phyloP scores from a whole-genome alignment of 2,888 invertebrate species.

The Antheraea yamamai region DNA sequence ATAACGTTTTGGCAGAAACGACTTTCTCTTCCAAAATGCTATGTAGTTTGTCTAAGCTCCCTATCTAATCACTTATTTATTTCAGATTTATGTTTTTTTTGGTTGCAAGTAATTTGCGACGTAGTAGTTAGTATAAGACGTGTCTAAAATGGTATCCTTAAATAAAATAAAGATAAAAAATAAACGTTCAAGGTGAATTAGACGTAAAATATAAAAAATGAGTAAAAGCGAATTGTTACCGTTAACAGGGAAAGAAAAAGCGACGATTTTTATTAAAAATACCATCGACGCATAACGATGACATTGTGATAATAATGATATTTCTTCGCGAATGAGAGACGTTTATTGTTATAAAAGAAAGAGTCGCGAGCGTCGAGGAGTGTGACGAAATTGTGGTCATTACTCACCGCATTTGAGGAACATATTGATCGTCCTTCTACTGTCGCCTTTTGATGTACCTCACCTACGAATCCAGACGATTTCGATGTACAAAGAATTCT shows the following conservation, averaged over 20 bases:
- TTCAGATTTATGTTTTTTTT: too few species aligned
- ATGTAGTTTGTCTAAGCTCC: too few species aligned
- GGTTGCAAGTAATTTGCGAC: too few species aligned
- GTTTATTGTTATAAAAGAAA: constrained; percentile 48
- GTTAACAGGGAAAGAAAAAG: constrained; percentile 1
- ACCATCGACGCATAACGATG: constrained; percentile 10
- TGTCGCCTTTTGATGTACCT: constrained; percentile 26
- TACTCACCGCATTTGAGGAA: constrained; percentile 45
- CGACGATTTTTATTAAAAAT: constrained; percentile 14
- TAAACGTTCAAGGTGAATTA: background rate
- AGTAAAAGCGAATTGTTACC: background rate
- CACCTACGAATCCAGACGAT: constrained; percentile 8
- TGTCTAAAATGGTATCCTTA: too few species aligned
- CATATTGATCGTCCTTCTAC: constrained; percentile 42
- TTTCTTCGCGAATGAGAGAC: constrained; percentile 29
- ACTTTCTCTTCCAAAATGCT: too few species aligned
- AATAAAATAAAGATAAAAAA: too few species aligned
- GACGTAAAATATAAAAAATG: background rate
- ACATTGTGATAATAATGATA: constrained; percentile 17
- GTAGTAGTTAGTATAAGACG: too few species aligned
- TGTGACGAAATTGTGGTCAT: constrained; percentile 53
- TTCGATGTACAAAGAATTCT: background rate
- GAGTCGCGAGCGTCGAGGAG: constrained; percentile 41
- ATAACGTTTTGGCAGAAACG: too few species aligned
- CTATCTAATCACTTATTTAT: too few species aligned